A percentile compares a stretch with the other conserved stretches of the same genome.
phyloP scores from a whole-genome alignment of 2,113 vertebrate genomes.

The Glaucomys volans region DNA sequence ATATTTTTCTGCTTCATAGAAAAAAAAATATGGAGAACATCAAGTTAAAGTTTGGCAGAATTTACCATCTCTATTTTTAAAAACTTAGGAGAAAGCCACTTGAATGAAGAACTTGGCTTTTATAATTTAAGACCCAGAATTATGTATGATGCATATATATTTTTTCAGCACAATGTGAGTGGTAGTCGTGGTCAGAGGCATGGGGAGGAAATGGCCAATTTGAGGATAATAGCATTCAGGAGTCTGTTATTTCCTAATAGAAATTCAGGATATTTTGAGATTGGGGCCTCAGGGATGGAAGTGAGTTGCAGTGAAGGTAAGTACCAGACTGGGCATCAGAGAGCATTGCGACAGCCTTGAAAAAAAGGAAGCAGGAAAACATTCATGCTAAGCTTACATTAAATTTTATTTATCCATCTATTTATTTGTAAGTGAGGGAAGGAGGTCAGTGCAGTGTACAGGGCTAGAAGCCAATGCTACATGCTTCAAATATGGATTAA shows the following conservation, averaged over 20 bases:
- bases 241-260: background rate
- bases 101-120: background rate
- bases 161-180: background rate
- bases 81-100: background rate
- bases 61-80: background rate
- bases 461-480: background rate
- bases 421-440: background rate
- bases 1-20: background rate
- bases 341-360: background rate
- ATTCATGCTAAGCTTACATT: background rate
- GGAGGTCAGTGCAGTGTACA: background rate
- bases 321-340: background rate
- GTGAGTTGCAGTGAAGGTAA: background rate
- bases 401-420: background rate
- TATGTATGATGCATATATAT: background rate
- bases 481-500: background rate
- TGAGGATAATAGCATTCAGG: background rate
- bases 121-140: background rate
- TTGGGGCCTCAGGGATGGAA: too few relatives aligned
- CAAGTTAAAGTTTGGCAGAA: background rate
- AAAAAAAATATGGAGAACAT: background rate
- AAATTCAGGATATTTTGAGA: background rate
- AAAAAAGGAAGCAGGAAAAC: background rate
- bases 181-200: accelerated
- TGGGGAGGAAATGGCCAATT: background rate